These are phyloP conservation scores for Eristalis tenax DNA, from an alignment of 2,888 invertebrate species.

Conservation along the genomic window DNA sequence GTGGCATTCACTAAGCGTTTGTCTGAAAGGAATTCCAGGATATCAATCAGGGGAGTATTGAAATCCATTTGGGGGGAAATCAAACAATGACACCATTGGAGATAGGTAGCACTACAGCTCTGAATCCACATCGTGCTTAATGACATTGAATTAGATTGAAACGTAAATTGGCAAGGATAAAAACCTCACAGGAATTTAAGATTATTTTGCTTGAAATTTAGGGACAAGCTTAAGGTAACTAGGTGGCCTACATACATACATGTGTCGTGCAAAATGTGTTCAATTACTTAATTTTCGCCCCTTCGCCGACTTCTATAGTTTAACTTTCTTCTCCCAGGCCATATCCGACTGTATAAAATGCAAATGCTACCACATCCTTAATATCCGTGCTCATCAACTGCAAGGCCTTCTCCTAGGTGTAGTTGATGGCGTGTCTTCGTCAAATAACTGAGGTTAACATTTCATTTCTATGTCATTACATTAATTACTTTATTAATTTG, in stretches of 20 bases:
- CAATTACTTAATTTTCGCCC: neutral
- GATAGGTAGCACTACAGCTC: neutral
- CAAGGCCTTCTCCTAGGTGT: slow-evolving; percentile 17
- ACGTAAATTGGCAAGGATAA: too few relatives aligned
- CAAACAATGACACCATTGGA: neutral
- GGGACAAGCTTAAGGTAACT: neutral
- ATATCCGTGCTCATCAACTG: slow-evolving; percentile 16
- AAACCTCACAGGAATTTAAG: neutral
- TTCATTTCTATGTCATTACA: slow-evolving; percentile 50
- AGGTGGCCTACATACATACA: neutral
- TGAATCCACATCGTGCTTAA: neutral
- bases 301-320: neutral
- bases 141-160: neutral
- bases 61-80: neutral
- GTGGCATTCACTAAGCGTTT: slow-evolving; percentile 19
- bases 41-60: slow-evolving; percentile 29
- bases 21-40: slow-evolving; percentile 16
- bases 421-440: slow-evolving; percentile 31
- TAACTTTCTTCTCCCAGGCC: neutral
- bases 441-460: slow-evolving; percentile 48
- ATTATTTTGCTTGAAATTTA: neutral
- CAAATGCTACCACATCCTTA: slow-evolving; percentile 37
- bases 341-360: neutral
- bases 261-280: neutral
- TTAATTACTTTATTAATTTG: slow-evolving; percentile 67